These are phyloP conservation scores for Potamarius usumacintae DNA, from an alignment of 2,113 vertebrate genomes.

Conservation along the genomic window DNA sequence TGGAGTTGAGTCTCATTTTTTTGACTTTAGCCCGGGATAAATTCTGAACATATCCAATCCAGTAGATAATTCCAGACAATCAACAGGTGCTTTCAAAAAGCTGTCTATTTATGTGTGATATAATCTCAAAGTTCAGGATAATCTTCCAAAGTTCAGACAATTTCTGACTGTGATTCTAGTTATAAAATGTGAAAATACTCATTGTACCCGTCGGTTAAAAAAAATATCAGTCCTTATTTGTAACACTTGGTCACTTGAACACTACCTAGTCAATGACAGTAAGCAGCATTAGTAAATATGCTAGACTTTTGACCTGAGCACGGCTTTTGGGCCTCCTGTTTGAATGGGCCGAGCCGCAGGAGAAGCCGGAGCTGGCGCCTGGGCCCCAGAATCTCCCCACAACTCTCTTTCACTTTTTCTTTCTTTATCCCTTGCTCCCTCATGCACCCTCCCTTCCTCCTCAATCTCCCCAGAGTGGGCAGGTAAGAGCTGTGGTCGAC, in stretches of 20 bases:
- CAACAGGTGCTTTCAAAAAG: not conserved
- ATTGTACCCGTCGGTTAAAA: not conserved
- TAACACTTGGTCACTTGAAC: constrained; percentile 23
- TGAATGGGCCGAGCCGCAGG: constrained; percentile 51
- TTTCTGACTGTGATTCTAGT: not conserved
- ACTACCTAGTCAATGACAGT: constrained; percentile 18
- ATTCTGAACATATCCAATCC: not conserved
- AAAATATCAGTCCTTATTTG: not conserved
- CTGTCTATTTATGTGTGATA: not conserved
- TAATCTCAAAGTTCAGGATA: not conserved
- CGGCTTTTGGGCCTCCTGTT: constrained; percentile 36
- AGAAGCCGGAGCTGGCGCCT: constrained; percentile 49
- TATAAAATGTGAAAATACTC: constrained; percentile 22
- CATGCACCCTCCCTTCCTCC: constrained; percentile 27
- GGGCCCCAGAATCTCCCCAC: constrained; percentile 40
- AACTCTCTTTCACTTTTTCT: constrained; percentile 42
- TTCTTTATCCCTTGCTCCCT: constrained; percentile 30
- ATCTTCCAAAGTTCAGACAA: no score
- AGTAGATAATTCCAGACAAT: not conserved
- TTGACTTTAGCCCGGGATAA: not conserved
- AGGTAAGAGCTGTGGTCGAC: constrained; percentile 66
- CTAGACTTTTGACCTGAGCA: constrained; percentile 44
- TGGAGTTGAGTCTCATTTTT: not conserved
- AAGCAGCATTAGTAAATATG: constrained; percentile 41
- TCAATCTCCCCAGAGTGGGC: constrained; percentile 45